Base-by-base conservation (phyloP, 2,888 invertebrate species). In the Euspilapteryx auroguttella region DNA sequence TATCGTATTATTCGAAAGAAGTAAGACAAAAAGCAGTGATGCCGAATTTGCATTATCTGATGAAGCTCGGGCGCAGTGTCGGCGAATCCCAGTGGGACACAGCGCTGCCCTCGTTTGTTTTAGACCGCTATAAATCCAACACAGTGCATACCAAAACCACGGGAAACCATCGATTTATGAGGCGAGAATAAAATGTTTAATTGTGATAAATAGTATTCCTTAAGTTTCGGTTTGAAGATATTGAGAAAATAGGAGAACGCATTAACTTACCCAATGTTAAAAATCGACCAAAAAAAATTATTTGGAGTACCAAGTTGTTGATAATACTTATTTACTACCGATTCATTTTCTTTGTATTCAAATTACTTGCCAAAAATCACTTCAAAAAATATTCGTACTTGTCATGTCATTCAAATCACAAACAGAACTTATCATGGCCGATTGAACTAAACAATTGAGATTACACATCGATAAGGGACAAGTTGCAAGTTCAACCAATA, bases 91-190 rank as follows among this genome's bases (percentile, higher is more conserved):
- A 58, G 58, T 56, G 53, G 53, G 62, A 50, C 42, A 44, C n/a
- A n/a, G n/a, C n/a, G n/a, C 47, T 56, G 55, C 49, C 49, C 59
- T 54, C 55, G 45, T 61, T 66, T 54, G 45, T 50, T 47, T 49
- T 49, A 45, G 53, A 49, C 54, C 53, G 45, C 53, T 42, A 69
- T 71, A 69, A 69, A 69, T 71, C 54, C 47, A 41, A 42, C 41
- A 41, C 44, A 41, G 38, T 44, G 44, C 52, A 48, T 57, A 54
- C 54, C 47, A 37, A 49, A 59, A 49, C 65, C 52, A 47, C 62
- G 49, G 57, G 40, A 48, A 52, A 47, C 47, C 40, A 44, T 32
- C 44, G 47, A 68, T 66, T 68, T 65, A 68, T 59, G 50, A 47
- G 43, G 45, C 48, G 44, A 52, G 48, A 54, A 54, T 43, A 36